Evolutionary conservation across 2,888 invertebrate species (phyloP).

Genomic region (Isoperla grammatica): DNA sequence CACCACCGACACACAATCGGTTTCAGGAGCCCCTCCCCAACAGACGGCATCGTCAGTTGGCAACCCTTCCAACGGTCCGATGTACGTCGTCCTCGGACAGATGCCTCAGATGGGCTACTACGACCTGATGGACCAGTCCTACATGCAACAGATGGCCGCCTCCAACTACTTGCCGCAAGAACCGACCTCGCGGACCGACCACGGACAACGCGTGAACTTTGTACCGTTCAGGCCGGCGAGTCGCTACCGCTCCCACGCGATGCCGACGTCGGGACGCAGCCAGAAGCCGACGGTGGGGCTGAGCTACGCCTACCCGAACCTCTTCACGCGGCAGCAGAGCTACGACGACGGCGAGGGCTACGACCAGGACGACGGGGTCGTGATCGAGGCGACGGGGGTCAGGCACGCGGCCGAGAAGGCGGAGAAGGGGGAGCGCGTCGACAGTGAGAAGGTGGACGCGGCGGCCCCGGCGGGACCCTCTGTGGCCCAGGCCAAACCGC

Average conservation of each 20-base stretch:
- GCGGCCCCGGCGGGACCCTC: conserved; percentile 17
- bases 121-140: not conserved
- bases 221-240: too few species aligned
- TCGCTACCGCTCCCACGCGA: too few species aligned
- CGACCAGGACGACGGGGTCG: not conserved
- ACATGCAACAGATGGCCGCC: not conserved
- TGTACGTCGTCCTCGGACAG: not conserved
- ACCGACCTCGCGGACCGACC: not conserved
- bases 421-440: conserved; percentile 28
- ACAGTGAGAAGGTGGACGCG: conserved; percentile 30
- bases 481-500: conserved; percentile 46
- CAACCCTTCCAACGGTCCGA: too few species aligned
- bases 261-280: not conserved
- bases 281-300: not conserved
- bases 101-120: not conserved
- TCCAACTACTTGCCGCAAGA: not conserved
- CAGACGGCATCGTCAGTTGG: too few species aligned
- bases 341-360: not conserved
- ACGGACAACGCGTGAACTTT: not conserved
- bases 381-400: not conserved
- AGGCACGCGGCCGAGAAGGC: conserved; percentile 1
- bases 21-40: too few species aligned
- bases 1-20: too few species aligned
- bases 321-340: conserved; percentile 3
- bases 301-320: conserved; percentile 3